Base-by-base conservation (phyloP, 2,888 invertebrate species). In the Tachina fera region DNA sequence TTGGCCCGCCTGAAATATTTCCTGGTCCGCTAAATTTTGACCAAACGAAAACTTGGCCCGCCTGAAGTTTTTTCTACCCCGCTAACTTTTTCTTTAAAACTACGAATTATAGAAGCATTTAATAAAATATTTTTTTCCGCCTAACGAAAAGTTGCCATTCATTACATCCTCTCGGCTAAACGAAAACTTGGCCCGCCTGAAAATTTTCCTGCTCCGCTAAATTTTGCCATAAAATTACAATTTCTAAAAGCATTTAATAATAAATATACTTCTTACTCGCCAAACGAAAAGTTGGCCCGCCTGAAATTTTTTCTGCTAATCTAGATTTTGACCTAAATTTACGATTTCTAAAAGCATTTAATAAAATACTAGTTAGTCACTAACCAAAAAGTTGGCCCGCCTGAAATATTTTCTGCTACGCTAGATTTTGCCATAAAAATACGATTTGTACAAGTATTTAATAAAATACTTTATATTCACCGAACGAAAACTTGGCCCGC, bases 121-220 rank as follows among this genome's bases (percentile, higher is more conserved):
- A 22, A 22, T 22, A 1, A 22, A 22, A 22, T 39, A 22, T 3
- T 22, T 22, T 22, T 22, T 22, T 3, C 3, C 22, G 22, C 22
- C 22, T 1, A 22, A 22, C 1, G 22, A 22, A 22, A 22, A 22
- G 22, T 22, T 22, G 22, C 3, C 22, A 22, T 22, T 22, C 22
- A 22, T 1, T 22, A 22, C 22, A 22, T 22, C 3, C 3, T 22
- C 1, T 3, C 3, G 1, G 22, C 11, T 4, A 3, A 31, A 31
- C 9, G 14, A 43, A 43, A 61, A 61, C 9, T 10, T 16, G 61
- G 61, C 68, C 70, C 53, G 53, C 70, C 70, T 70, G 49, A 70
- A 70, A 56, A 39, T 4, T 47, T 47, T 31, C 31, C 4, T 47
- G 47, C 13, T 8, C 1, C 47, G 47, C 13, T 9, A 47, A 3